Evolutionary conservation across 2,113 vertebrate genomes (phyloP).

Genomic region (Apistogramma diplotaenia): DNA sequence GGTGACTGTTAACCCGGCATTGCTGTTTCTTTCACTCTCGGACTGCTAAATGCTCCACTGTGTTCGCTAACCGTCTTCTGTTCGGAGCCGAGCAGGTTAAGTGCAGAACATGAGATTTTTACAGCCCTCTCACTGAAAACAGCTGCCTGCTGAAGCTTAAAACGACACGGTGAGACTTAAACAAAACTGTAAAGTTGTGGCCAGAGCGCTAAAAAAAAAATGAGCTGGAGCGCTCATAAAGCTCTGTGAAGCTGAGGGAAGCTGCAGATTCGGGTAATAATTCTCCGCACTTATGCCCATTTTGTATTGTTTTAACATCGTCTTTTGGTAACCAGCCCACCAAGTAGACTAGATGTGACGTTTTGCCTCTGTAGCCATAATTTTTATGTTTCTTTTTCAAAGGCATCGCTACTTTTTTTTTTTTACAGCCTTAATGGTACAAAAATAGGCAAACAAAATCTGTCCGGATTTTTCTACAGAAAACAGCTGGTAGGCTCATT

Average conservation of each 20-base stretch:
- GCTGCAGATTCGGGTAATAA: background rate
- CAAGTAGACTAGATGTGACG: background rate
- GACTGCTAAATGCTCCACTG: background rate
- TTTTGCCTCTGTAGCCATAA: background rate
- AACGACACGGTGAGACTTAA: background rate
- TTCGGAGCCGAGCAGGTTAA: background rate
- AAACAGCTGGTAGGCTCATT: conserved; percentile 39
- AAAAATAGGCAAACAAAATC: background rate
- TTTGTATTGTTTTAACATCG: background rate
- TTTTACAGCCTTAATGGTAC: background rate
- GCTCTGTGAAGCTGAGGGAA: background rate
- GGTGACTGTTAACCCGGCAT: background rate
- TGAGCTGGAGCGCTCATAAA: background rate
- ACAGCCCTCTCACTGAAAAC: background rate
- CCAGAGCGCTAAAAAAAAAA: background rate
- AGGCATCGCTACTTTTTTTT: background rate
- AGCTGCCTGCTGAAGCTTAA: background rate
- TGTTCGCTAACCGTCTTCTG: background rate
- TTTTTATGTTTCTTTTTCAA: background rate
- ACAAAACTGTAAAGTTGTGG: background rate
- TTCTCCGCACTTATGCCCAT: background rate
- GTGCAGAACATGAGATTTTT: background rate
- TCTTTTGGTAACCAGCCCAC: background rate
- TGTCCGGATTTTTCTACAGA: conserved; percentile 30
- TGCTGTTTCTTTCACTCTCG: background rate